These are phyloP conservation scores for Hemibagrus wyckioides DNA, from an alignment of 2,113 vertebrate genomes.

Conservation along the genomic window DNA sequence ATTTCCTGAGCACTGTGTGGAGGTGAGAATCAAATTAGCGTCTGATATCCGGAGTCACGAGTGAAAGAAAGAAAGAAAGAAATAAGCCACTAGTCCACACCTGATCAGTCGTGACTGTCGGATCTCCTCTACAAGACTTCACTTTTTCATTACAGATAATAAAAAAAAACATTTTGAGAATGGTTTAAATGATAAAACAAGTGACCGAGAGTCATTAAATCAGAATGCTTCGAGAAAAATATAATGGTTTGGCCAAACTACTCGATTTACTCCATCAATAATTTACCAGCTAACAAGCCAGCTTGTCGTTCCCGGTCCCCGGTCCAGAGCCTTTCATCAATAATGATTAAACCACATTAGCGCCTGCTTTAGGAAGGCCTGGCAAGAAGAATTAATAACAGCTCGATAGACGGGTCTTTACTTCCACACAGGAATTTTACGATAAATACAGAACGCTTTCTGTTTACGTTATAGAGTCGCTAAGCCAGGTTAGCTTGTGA, in stretches of 20 bases:
- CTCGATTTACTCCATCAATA: not conserved
- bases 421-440: not conserved
- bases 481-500: not conserved
- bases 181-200: not conserved
- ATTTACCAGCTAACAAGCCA: not conserved
- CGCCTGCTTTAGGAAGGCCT: not conserved
- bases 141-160: not conserved
- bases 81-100: not conserved
- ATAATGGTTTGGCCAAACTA: not conserved
- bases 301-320: not conserved
- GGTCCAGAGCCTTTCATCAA: not conserved
- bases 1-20: not conserved
- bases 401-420: not conserved
- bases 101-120: too few relatives aligned
- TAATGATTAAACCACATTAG: not conserved
- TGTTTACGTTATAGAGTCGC: not conserved
- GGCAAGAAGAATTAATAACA: not conserved
- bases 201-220: not conserved
- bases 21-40: not conserved
- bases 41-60: not conserved
- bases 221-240: not conserved
- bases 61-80: not conserved
- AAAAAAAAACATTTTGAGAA: not conserved
- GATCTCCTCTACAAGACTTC: too few relatives aligned
- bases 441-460: not conserved